Conservation (phyloP, 2,888 invertebrate species). For the Rutpela maculata region DNA sequence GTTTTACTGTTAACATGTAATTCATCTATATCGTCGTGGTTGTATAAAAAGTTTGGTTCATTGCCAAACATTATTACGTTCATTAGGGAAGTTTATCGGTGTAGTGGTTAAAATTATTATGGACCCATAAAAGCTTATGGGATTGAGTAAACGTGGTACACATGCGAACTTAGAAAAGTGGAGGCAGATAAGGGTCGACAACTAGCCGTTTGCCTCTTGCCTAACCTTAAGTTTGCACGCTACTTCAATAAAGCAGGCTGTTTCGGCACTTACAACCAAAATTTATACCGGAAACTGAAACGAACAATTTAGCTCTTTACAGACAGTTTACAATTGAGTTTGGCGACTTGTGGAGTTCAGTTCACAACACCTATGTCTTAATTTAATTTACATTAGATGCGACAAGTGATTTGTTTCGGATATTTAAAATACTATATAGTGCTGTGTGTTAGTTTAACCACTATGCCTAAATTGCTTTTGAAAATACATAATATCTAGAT, state of each 20-base stretch:
- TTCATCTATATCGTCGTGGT: neutral
- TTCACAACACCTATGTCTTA: slow-evolving; percentile 24
- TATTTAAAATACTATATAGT: too few species aligned
- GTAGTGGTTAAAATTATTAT: slow-evolving; percentile 57
- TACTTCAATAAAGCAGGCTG: slow-evolving; percentile 47
- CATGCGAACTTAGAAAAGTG: slow-evolving; percentile 55
- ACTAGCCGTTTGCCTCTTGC: slow-evolving; percentile 47
- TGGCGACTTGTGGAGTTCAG: slow-evolving; percentile 44
- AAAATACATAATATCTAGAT: too few species aligned
- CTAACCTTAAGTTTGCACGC: slow-evolving; percentile 45
- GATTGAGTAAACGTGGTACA: slow-evolving; percentile 47
- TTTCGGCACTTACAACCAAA: slow-evolving; percentile 42
- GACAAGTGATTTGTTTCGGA: neutral
- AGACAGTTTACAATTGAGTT: slow-evolving; percentile 39
- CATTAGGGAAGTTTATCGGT: slow-evolving; percentile 56
- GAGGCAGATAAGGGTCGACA: slow-evolving; percentile 51
- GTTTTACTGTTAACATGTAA: neutral
- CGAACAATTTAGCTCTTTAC: slow-evolving; percentile 45
- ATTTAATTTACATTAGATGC: slow-evolving; percentile 1
- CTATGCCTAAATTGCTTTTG: too few species aligned
- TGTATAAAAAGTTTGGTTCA: slow-evolving; percentile 13
- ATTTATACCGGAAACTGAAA: slow-evolving; percentile 47
- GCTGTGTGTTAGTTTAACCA: too few species aligned
- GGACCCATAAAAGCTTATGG: slow-evolving; percentile 56
- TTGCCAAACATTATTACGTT: slow-evolving; percentile 44